A percentile compares a stretch with the other conserved stretches of the same genome.
These are phyloP conservation scores for Porites rus DNA, from an alignment of 92 coral and sea anemone species.

Conservation along the genomic window DNA sequence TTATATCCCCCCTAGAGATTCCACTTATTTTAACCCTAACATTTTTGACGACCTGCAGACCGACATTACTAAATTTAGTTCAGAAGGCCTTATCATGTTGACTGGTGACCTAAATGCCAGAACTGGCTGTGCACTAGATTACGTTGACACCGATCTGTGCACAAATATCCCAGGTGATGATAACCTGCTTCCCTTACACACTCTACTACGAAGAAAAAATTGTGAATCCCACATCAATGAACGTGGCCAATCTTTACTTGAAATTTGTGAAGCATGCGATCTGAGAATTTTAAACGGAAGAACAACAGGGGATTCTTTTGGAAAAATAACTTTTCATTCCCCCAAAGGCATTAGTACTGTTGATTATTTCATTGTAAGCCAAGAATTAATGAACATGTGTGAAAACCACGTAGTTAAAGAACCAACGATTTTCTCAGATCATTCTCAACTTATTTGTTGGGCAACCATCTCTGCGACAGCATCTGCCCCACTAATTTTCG, in stretches of 20 bases:
- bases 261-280: slow-evolving; percentile 44
- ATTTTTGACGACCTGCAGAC: no score
- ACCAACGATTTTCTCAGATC: slow-evolving; percentile 17
- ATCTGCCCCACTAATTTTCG: not conserved
- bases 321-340: slow-evolving; percentile 44
- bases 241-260: slow-evolving; percentile 30
- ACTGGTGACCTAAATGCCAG: no score
- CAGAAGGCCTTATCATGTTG: no score
- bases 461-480: not conserved
- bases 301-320: slow-evolving; percentile 41
- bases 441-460: slow-evolving; percentile 22
- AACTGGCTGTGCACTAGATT: no score
- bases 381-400: slow-evolving; percentile 22
- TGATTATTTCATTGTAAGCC: slow-evolving; percentile 43
- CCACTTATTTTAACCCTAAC: no score
- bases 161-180: no score
- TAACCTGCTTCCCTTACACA: not conserved
- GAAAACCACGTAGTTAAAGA: slow-evolving; percentile 26
- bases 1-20: no score
- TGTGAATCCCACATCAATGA: slow-evolving; percentile 23
- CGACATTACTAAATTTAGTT: no score
- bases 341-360: slow-evolving; percentile 24
- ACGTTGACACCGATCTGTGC: no score
- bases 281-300: slow-evolving; percentile 4
- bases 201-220: slow-evolving; percentile 2